Base-by-base conservation (phyloP, 1,140 invertebrate species). In the Propsilocerus akamusi region DNA sequence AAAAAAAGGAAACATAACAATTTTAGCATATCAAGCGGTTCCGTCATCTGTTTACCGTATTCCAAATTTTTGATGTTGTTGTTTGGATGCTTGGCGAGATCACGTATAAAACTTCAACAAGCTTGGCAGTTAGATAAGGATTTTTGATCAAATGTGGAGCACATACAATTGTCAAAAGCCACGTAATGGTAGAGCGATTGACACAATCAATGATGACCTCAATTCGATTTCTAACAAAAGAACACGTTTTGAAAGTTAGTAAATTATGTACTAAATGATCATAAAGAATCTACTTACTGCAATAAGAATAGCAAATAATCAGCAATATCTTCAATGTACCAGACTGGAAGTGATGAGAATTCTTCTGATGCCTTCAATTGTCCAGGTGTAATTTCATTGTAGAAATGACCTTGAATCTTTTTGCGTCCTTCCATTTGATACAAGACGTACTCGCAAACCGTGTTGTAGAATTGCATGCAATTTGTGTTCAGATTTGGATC, bases 251-350 rank as follows among this genome's bases (percentile, higher is more conserved):
- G 20, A 37, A 37, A 12, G 6, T 37, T 55, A 48, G 17, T 17
- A 50, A 48, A 47, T 26, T 47, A 53, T 26, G 46, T 46, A 22
- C 49, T 50, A 30, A 11, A 52, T 25, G 30, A 46, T 25, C 4
- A 22, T 20, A 48, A 23, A 46, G 30, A 25, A 10, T 1, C 51
- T 49, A 84, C 85, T 88, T 74, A 93, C 86, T 94, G 90, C 57
- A 95, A 74, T 5, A 82, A 78, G 61, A 96, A 95, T 11, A 94
- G 76, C 55, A 96, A 74, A 67, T 94, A 94, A 64, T 97, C 92
- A 14, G 92, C 90, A 51, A 97, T 84, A 65, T 97, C 93, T 64
- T 97, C 93, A 46, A 96, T 46, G 63, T 94, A 96, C 84, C 90
- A 96, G 68, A 97, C 93, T 14, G 94, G 94, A 56, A 93, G 71